Percentiles rank a stretch among this genome's conserved stretches.
Conservation (phyloP, 2,797 vertebrate species). For the Dromococcyx pavoninus region DNA sequence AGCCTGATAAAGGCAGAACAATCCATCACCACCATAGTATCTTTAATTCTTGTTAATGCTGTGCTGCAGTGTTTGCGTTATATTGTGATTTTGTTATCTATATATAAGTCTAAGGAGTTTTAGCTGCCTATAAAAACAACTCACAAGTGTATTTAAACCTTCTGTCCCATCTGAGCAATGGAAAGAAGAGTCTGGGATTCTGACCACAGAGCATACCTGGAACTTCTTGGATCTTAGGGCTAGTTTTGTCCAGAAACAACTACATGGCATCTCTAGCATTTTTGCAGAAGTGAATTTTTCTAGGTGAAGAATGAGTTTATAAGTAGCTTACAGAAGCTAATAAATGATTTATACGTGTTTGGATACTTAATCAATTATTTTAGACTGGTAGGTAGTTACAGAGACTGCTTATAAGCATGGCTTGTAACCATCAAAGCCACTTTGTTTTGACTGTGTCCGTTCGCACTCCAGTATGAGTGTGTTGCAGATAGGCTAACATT, state of each 20-base stretch:
- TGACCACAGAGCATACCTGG: background rate
- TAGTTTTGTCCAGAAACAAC: background rate
- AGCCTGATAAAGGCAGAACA: slow-evolving; percentile 50
- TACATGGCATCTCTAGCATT: background rate
- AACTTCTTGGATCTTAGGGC: background rate
- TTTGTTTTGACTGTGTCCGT: background rate
- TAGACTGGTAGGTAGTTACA: background rate
- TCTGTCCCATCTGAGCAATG: background rate
- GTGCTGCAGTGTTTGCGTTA: slow-evolving; percentile 12
- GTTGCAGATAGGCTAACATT: background rate
- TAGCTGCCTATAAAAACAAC: background rate
- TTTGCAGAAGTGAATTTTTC: background rate
- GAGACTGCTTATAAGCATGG: background rate
- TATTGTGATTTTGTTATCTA: slow-evolving; percentile 53
- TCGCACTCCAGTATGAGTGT: background rate
- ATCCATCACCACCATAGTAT: slow-evolving; percentile 33
- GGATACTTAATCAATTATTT: slow-evolving; percentile 23
- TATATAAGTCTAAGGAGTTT: background rate
- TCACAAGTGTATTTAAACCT: background rate
- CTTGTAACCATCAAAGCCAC: background rate
- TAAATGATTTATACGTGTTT: background rate
- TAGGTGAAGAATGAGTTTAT: background rate
- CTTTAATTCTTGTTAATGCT: slow-evolving; percentile 49
- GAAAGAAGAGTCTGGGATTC: background rate
- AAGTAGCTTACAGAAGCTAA: background rate